phyloP scores from a whole-genome alignment of 1,140 invertebrate species.

The Campoletis sonorensis region DNA sequence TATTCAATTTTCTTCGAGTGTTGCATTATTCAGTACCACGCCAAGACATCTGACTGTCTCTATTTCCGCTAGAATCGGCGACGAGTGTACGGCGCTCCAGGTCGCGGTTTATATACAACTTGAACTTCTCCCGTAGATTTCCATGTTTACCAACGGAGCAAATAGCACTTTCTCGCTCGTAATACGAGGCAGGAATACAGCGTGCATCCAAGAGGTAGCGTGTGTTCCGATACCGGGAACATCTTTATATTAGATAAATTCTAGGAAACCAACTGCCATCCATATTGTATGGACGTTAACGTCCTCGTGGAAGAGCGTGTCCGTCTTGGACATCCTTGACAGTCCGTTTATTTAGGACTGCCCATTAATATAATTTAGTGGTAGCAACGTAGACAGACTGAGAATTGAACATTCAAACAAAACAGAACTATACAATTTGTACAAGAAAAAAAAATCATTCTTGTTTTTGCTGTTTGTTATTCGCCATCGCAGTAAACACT shows the following conservation, averaged over 20 bases:
- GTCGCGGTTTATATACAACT: conserved; percentile 12
- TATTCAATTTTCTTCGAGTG: conserved; percentile 65
- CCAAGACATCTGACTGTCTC: conserved; percentile 67
- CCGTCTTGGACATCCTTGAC: conserved; percentile 47
- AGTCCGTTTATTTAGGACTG: conserved; percentile 63
- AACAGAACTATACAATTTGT: background rate
- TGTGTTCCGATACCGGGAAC: conserved; percentile 17
- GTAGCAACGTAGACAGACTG: conserved; percentile 45
- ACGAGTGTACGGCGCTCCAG: conserved; percentile 44
- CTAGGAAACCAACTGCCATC: background rate
- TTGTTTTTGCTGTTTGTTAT: too few species aligned
- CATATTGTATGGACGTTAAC: background rate
- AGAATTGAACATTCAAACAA: background rate
- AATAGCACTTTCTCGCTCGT: conserved; percentile 55
- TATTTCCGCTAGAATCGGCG: conserved; percentile 59
- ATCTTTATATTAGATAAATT: background rate
- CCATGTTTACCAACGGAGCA: conserved; percentile 65
- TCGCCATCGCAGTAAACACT: background rate
- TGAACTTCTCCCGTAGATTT: conserved; percentile 54
- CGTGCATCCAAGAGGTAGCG: background rate
- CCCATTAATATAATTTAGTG: conserved; percentile 60
- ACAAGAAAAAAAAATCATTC: background rate
- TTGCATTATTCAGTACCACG: conserved; percentile 67
- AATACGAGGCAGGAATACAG: conserved; percentile 27
- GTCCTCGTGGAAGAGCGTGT: conserved; percentile 51